Percentiles rank a stretch among this genome's conserved stretches.
Evolutionary conservation across 1,140 invertebrate genomes (phyloP).

Genomic region (Heterodera schachtii): DNA sequence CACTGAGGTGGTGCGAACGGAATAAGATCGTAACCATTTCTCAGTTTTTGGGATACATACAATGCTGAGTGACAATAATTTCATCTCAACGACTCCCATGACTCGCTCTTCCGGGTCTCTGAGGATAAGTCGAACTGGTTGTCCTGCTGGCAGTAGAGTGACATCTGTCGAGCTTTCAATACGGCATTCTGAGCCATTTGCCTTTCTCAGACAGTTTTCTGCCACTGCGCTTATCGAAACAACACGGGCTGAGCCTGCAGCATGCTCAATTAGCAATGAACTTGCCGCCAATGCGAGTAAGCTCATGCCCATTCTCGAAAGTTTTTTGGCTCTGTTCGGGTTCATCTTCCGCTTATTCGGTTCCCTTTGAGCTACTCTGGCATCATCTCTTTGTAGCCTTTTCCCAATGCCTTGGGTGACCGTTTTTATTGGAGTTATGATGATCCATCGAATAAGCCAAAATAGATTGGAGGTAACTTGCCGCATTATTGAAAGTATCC

Average conservation of each 20-base stretch:
- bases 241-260: not conserved
- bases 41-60: not conserved
- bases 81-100: conserved; percentile 3
- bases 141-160: not conserved
- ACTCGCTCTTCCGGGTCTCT: not conserved
- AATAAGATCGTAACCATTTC: not conserved
- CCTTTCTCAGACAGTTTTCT: not conserved
- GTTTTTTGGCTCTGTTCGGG: no score
- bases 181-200: not conserved
- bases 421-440: no score
- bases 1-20: not conserved
- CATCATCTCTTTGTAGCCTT: no score
- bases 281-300: no score
- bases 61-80: not conserved
- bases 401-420: no score
- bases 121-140: not conserved
- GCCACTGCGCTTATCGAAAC: not conserved
- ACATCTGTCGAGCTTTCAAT: not conserved
- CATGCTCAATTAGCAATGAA: no score
- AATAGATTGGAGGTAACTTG: not conserved
- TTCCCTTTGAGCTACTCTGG: no score
- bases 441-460: not conserved
- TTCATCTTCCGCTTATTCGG: no score
- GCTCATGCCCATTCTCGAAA: no score
- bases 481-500: not conserved